Evolutionary conservation across 2,113 vertebrate species (phyloP).

Genomic region (Brachirus orientalis): DNA sequence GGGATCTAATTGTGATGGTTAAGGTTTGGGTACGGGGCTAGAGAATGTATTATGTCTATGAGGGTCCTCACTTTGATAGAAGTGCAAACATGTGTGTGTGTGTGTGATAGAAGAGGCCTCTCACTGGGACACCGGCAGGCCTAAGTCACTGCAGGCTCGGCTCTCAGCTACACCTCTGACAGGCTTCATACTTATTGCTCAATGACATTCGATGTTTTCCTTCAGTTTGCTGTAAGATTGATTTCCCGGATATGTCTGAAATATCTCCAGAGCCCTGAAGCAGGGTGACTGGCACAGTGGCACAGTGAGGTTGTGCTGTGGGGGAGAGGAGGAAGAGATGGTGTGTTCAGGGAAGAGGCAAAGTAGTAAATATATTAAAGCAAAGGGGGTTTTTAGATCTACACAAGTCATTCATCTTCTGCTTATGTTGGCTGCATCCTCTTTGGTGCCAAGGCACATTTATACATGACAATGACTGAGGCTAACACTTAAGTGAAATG

Average conservation of each 20-base stretch:
- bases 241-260: slow-evolving; percentile 91
- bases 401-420: not conserved
- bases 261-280: slow-evolving; percentile 90
- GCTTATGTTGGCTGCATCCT: no score
- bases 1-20: no score
- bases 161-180: slow-evolving; percentile 92
- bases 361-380: slow-evolving; percentile 23
- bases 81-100: not conserved
- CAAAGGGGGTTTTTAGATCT: not conserved
- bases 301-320: slow-evolving; percentile 33
- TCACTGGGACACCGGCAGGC: slow-evolving; percentile 87
- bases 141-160: slow-evolving; percentile 86
- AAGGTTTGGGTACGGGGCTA: no score
- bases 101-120: slow-evolving; percentile 73
- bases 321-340: slow-evolving; percentile 14
- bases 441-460: no score
- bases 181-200: slow-evolving; percentile 92
- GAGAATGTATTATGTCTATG: no score
- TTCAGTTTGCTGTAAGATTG: slow-evolving; percentile 95
- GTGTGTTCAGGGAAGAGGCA: slow-evolving; percentile 19
- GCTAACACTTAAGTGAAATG: no score
- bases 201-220: slow-evolving; percentile 94
- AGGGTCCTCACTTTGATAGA: no score
- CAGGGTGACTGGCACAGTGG: slow-evolving; percentile 82
- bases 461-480: no score